A percentile compares a stretch with the other conserved stretches of the same genome.
phyloP scores from a whole-genome alignment of 2,888 invertebrate species.

The Fragum whitleyi region DNA sequence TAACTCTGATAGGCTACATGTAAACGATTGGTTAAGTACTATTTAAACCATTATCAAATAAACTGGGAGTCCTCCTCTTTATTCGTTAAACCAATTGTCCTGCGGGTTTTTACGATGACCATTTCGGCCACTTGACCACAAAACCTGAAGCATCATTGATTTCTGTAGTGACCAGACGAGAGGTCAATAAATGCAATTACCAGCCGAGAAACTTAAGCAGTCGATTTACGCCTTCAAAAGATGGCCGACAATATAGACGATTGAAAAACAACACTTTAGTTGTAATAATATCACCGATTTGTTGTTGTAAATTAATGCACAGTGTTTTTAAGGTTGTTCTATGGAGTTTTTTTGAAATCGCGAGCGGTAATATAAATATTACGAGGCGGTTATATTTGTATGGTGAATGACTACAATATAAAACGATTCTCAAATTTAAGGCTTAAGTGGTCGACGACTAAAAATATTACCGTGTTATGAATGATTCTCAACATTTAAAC shows the following conservation, averaged over 20 bases:
- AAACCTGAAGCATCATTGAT: slow-evolving; percentile 26
- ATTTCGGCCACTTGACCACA: slow-evolving; percentile 25
- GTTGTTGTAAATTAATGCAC: slow-evolving; percentile 7
- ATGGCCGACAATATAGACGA: slow-evolving; percentile 45
- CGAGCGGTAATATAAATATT: neutral
- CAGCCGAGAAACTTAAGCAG: slow-evolving; percentile 8
- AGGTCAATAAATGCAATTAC: slow-evolving; percentile 26
- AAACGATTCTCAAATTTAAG: too few species aligned
- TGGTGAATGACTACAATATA: too few species aligned
- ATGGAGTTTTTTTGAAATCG: neutral
- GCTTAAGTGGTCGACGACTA: too few species aligned
- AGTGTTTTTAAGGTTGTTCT: neutral
- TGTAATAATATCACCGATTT: slow-evolving; percentile 41
- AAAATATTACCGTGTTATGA: too few species aligned
- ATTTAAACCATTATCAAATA: neutral
- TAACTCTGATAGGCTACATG: neutral
- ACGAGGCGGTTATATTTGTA: neutral
- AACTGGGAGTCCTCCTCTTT: neutral
- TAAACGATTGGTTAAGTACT: neutral
- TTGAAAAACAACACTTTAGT: slow-evolving; percentile 60
- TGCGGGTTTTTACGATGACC: neutral
- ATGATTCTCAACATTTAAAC: too few species aligned
- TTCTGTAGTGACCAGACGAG: slow-evolving; percentile 6
- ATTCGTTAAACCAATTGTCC: neutral
- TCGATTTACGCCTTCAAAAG: slow-evolving; percentile 5